These are phyloP conservation scores for Antechinus stuartii DNA, from an alignment of 2,113 vertebrate genomes.

Conservation along the genomic window DNA sequence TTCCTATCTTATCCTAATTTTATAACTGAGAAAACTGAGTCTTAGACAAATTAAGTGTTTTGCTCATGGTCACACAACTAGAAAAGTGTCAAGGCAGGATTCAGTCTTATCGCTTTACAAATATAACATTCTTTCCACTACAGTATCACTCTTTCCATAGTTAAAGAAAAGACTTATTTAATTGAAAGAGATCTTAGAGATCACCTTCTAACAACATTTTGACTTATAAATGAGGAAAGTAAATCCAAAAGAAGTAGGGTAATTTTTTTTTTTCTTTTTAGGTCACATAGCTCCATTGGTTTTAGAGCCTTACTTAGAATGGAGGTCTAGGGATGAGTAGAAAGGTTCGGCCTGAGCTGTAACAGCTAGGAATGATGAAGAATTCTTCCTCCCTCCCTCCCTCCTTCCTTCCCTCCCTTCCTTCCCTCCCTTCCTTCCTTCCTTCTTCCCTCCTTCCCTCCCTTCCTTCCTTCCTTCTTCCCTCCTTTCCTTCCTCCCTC, in stretches of 20 bases:
- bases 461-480: rapidly evolving
- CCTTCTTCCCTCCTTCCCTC: no score
- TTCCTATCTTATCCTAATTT: background rate
- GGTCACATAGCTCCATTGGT: background rate
- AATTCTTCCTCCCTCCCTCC: no score
- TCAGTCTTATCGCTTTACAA: background rate
- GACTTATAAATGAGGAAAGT: background rate
- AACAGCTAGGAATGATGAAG: background rate
- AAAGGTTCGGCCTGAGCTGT: background rate
- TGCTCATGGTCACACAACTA: background rate
- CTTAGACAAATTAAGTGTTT: background rate
- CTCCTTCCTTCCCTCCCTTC: no score
- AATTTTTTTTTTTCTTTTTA: background rate
- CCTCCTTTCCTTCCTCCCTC: no score
- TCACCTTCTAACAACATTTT: background rate
- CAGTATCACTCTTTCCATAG: background rate
- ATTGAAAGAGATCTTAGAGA: background rate
- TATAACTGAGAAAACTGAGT: background rate
- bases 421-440: no score
- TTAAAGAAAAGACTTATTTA: background rate
- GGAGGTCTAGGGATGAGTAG: background rate
- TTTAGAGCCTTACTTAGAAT: background rate
- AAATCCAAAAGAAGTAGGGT: background rate
- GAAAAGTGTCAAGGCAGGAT: background rate
- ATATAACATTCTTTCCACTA: background rate